Base-by-base conservation (phyloP, 2,797 vertebrate genomes). In the Rhadinocentrus ornatus region DNA sequence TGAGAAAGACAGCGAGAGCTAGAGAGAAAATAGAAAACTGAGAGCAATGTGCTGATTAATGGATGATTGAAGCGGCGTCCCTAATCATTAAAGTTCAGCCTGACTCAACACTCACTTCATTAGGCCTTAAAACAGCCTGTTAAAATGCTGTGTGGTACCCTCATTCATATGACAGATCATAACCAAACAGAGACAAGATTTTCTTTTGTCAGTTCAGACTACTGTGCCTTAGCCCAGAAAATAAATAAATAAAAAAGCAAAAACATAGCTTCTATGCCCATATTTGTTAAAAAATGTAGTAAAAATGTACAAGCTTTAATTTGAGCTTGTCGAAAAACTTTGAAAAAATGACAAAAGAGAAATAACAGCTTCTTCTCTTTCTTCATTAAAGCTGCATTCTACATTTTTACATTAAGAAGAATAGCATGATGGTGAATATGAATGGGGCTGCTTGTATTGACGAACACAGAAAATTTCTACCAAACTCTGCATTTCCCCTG, bases 41-140 rank as follows among this genome's bases (percentile, higher is more conserved):
- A 73, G 80, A 85, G 86, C 87, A 92, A 91, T 91, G 90, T 89
- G 86, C 89, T 90, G 90, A 91, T 89, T 88, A 90, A 89, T 86
- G 88, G 73, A 22, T 32, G 59, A 87, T 89, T 74, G 86, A 90
- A 91, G 81, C 79, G 68, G 79, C 71, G 75, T 89, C 88, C 77
- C 88, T 84, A 77, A 88, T 90, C 86, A 89, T 89, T 90, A 90
- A 76, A 20, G 71, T 50, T 86, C 77, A 41, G 74, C 73, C 77
- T 78, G 88, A 90, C 78, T 83, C 79, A 69, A 73, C 84, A 26
- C 82, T 67, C 83, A 76, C 70, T 87, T 91, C 91, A 90, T 90
- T 90, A 90, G 86, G 87, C 86, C 85, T 89, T 89, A 88, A 91
- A 90, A 80, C 85, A 86, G 83, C 86, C 85, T 66, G 83, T 89